Percentiles rank a stretch among this genome's conserved stretches.
These are phyloP conservation scores for Pyxicephalus adspersus DNA, from an alignment of 2,113 vertebrate genomes.

Conservation along the genomic window DNA sequence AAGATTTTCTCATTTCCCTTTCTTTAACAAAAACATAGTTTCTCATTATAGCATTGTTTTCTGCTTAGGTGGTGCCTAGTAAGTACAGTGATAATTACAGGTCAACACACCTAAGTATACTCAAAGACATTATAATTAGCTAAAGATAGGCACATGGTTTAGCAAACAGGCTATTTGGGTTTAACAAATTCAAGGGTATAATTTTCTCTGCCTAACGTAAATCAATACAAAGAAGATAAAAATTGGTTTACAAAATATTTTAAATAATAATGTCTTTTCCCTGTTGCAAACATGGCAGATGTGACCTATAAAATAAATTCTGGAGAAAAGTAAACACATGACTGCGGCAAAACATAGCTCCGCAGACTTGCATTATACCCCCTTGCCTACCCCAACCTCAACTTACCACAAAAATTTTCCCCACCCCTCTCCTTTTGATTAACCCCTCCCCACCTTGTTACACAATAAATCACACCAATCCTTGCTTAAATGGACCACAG, in stretches of 20 bases:
- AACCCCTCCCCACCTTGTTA: too few species aligned
- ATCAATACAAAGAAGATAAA: background rate
- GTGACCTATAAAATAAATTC: background rate
- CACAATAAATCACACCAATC: too few species aligned
- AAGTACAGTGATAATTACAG: conserved; percentile 6
- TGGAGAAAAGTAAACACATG: too few species aligned
- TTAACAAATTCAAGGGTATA: background rate
- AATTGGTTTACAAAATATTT: background rate
- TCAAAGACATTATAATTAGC: conserved; percentile 28
- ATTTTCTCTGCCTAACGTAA: background rate
- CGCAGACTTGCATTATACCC: too few species aligned
- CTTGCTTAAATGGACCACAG: too few species aligned
- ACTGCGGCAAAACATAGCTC: too few species aligned
- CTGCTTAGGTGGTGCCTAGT: background rate
- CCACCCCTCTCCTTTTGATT: too few species aligned
- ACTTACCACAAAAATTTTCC: too few species aligned
- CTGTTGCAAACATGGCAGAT: background rate
- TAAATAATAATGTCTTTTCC: background rate
- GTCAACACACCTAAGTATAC: conserved; percentile 13
- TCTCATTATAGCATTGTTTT: conserved; percentile 39
- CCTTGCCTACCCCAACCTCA: too few species aligned
- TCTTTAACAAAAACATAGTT: conserved; percentile 23
- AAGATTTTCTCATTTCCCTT: conserved; percentile 26
- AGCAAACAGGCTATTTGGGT: background rate
- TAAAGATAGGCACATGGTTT: conserved; percentile 10